Percentiles rank a stretch among this genome's conserved stretches.
Evolutionary conservation across 2,797 vertebrate genomes (phyloP).

Genomic region (Pangasius djambal): DNA sequence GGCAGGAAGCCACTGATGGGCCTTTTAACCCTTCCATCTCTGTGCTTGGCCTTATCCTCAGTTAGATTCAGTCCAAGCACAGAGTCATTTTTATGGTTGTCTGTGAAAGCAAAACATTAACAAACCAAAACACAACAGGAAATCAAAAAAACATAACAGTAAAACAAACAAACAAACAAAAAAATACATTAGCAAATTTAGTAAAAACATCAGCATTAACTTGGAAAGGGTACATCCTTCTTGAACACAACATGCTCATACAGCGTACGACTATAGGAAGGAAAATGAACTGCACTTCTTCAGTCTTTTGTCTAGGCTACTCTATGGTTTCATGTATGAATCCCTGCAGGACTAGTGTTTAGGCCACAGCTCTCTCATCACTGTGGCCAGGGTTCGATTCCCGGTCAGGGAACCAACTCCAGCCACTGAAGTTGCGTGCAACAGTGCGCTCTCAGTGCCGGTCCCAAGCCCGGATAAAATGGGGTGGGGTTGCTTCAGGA

Average conservation of each 20-base stretch:
- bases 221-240: not conserved
- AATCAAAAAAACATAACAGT: not conserved
- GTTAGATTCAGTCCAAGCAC: not conserved
- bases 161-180: not conserved
- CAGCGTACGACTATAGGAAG: not conserved
- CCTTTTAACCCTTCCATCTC: not conserved
- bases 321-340: not conserved
- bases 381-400: too few species aligned
- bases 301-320: not conserved
- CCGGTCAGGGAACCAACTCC: too few species aligned
- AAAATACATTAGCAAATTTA: not conserved
- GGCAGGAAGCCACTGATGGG: not conserved
- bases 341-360: too few species aligned
- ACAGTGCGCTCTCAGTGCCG: too few species aligned
- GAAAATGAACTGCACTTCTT: not conserved
- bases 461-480: too few species aligned
- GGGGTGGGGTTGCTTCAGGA: too few species aligned
- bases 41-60: not conserved
- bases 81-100: not conserved
- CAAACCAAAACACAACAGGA: not conserved
- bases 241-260: not conserved
- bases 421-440: too few species aligned
- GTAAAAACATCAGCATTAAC: not conserved
- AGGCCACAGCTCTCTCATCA: too few species aligned
- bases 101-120: not conserved